Evolutionary conservation across 2,797 vertebrate genomes (phyloP).

Genomic region (Lophotriccus pileatus): DNA sequence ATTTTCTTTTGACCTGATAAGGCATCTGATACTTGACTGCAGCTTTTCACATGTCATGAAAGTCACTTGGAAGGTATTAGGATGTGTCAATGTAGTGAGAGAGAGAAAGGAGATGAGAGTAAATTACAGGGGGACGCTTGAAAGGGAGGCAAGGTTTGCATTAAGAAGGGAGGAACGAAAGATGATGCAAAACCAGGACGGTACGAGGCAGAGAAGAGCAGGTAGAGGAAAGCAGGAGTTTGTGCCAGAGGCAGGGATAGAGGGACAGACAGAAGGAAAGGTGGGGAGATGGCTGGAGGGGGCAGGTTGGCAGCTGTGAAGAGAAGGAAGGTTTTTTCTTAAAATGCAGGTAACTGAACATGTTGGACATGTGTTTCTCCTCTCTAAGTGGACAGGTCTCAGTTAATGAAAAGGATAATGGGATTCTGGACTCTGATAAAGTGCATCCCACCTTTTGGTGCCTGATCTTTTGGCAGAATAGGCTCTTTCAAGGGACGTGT

Average conservation of each 20-base stretch:
- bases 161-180: neutral
- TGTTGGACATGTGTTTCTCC: fast-evolving
- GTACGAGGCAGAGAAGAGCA: neutral
- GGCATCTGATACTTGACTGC: neutral
- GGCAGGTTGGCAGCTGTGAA: neutral
- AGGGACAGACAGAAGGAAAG: neutral
- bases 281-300: neutral
- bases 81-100: neutral
- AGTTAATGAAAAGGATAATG: neutral
- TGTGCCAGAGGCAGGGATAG: neutral
- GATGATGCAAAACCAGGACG: neutral
- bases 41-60: neutral
- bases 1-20: slow-evolving; percentile 34
- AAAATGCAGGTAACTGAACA: neutral
- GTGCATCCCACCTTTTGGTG: neutral
- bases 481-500: neutral
- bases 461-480: neutral
- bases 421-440: neutral
- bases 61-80: neutral
- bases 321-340: neutral
- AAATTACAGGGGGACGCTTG: neutral
- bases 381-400: neutral
- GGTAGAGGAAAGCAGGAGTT: neutral
- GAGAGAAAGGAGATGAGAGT: neutral
- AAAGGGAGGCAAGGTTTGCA: neutral